phyloP scores from a whole-genome alignment of 2,888 invertebrate species.

The Limnephilus marmoratus region DNA sequence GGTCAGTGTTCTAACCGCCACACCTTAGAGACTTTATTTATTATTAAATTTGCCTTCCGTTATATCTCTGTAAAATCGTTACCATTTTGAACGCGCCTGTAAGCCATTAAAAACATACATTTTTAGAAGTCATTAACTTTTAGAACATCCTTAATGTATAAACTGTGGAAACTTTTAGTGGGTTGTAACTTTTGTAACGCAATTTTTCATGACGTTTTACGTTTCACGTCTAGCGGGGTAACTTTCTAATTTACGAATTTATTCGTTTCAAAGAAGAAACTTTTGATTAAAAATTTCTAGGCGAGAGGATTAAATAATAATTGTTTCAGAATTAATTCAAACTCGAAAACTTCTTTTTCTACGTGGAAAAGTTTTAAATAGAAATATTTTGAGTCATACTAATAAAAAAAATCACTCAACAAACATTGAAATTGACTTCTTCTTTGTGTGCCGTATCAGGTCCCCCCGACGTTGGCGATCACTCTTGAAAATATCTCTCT shows the following conservation, averaged over 20 bases:
- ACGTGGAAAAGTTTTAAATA: not conserved
- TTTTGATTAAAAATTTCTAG: conserved; percentile 47
- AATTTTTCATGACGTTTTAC: conserved; percentile 55
- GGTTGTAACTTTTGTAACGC: conserved; percentile 50
- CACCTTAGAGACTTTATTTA: not conserved
- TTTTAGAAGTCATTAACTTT: conserved; percentile 21
- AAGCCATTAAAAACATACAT: not conserved
- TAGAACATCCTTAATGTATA: conserved; percentile 31
- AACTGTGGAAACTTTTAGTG: conserved; percentile 39
- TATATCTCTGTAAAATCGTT: not conserved
- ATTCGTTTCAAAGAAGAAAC: conserved; percentile 39
- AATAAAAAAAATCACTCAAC: too few species aligned
- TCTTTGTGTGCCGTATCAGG: too few species aligned
- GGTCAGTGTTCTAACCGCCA: not conserved
- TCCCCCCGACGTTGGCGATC: too few species aligned
- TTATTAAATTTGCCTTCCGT: not conserved
- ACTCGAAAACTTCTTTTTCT: not conserved
- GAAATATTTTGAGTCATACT: not conserved
- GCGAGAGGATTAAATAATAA: not conserved
- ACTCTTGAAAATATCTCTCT: too few species aligned
- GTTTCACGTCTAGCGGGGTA: conserved; percentile 43
- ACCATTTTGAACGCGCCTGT: not conserved
- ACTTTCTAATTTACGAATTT: conserved; percentile 51
- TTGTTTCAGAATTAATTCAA: not conserved
- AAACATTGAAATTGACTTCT: too few species aligned